Base-by-base conservation (phyloP, 2,113 vertebrate species). In the Mormyrus iriodes region DNA sequence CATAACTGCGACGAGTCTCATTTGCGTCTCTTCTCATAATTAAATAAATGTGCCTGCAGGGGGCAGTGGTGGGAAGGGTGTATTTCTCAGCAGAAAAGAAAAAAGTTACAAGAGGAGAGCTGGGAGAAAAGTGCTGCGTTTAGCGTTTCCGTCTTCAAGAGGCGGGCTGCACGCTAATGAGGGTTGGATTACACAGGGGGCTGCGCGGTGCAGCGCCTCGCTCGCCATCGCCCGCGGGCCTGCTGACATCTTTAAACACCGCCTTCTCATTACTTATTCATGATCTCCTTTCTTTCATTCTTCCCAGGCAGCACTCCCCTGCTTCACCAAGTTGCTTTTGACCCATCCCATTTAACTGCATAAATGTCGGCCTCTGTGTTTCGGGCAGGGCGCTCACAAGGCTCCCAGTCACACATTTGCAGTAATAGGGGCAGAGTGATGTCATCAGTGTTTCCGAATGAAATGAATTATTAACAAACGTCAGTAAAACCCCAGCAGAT, bases 171-270 rank as follows among this genome's bases (percentile, higher is more conserved):
- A 93, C 93, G 93, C 94, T 96, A 96, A 94, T 91, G 92, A 93
- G 93, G 89, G 93, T 10, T 27, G 90, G 90, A 90, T 88, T 91
- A 90, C 90, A 90, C 83, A 87, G 90, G 61, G 19, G 90, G 91
- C 91, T 90, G 87, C 3, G n/a, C 90, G 93, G 90, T 91, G 85
- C 82, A 93, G 91, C 91, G 84, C 79, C 84, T 90, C 90, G 90
- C 89, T 90, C 90, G 89, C 90, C 86, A 86, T 90, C 90, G 92
- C 92, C 90, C 0, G 15, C 92, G 93, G 93, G 92, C 91, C 93
- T 95, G 94, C 94, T 95, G 94, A 95, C 94, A 94, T 89, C 87
- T 91, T 79, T 90, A 93, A 93, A 93, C 90, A 90, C 91, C 90
- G 92, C 92, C 91, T 76, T 90, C 88, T 52, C 85, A 76, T 51